These are phyloP conservation scores for Carollia perspicillata DNA, from an alignment of 2,113 vertebrate species.

Conservation along the genomic window DNA sequence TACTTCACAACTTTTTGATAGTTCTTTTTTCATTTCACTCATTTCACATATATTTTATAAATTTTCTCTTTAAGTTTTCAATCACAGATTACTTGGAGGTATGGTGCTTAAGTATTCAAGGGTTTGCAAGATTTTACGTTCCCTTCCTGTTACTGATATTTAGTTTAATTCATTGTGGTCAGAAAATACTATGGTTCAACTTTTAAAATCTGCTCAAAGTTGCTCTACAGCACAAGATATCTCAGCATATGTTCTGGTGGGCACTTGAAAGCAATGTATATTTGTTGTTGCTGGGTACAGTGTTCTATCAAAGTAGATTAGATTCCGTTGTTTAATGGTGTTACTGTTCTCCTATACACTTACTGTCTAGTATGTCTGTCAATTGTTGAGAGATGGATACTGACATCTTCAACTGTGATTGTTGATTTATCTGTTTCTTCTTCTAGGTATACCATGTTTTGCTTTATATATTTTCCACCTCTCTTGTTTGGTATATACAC, in stretches of 20 bases:
- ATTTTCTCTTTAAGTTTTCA: not conserved
- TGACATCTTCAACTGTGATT: not conserved
- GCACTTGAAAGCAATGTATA: not conserved
- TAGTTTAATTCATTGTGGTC: not conserved
- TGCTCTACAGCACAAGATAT: not conserved
- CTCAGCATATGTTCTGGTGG: not conserved
- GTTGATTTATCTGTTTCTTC: not conserved
- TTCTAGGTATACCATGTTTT: not conserved
- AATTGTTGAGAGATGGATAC: not conserved
- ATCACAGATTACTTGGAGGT: not conserved
- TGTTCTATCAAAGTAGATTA: not conserved
- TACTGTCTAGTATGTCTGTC: not conserved
- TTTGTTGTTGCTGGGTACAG: not conserved
- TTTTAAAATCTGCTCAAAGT: not conserved
- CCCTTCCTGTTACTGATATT: not conserved
- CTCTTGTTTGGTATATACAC: not conserved
- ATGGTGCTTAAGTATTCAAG: not conserved
- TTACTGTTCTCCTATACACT: not conserved
- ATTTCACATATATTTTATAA: not conserved
- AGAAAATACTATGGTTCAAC: not conserved
- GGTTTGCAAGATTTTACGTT: not conserved
- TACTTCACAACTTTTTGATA: not conserved
- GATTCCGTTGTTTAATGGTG: not conserved
- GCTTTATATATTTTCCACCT: not conserved
- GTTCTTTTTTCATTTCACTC: not conserved